Conservation (phyloP, 64 coral and sea anemone species). For the Dendronephthya gigantea region DNA sequence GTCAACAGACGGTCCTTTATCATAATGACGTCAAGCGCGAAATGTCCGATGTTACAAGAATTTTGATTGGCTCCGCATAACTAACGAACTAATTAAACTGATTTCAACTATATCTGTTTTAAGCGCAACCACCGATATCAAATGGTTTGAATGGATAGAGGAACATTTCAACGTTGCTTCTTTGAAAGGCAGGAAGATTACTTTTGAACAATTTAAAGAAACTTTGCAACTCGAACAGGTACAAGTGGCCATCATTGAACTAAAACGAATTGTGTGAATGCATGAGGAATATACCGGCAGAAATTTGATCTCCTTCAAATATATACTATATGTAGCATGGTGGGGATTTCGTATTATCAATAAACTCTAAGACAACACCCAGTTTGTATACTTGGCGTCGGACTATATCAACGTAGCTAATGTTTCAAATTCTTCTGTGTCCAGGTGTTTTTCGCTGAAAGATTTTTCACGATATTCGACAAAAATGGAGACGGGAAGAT, state of each 20-base stretch:
- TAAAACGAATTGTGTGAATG: not conserved
- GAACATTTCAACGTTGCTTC: constrained; percentile 5
- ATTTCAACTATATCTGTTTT: not conserved
- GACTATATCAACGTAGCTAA: too few species aligned
- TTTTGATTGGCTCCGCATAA: too few species aligned
- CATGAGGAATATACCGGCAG: not conserved
- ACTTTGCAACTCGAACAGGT: constrained; percentile 12
- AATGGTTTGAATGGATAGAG: constrained; percentile 19
- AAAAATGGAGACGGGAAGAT: constrained; percentile 8
- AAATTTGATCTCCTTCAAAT: too few species aligned
- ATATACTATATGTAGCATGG: too few species aligned
- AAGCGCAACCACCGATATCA: not conserved
- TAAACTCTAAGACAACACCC: too few species aligned
- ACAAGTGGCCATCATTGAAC: not conserved
- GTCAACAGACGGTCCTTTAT: too few species aligned
- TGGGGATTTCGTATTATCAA: too few species aligned
- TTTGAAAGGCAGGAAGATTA: not conserved
- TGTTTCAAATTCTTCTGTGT: not conserved
- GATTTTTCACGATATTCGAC: constrained; percentile 9
- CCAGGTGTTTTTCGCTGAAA: constrained; percentile 6
- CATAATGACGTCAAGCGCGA: too few species aligned
- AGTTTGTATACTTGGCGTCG: too few species aligned
- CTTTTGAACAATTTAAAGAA: constrained; percentile 8
- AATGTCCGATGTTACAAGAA: too few species aligned
- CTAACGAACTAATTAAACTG: not conserved